Evolutionary conservation across 2,888 invertebrate genomes (phyloP).

Genomic region (Campoletis raptor): DNA sequence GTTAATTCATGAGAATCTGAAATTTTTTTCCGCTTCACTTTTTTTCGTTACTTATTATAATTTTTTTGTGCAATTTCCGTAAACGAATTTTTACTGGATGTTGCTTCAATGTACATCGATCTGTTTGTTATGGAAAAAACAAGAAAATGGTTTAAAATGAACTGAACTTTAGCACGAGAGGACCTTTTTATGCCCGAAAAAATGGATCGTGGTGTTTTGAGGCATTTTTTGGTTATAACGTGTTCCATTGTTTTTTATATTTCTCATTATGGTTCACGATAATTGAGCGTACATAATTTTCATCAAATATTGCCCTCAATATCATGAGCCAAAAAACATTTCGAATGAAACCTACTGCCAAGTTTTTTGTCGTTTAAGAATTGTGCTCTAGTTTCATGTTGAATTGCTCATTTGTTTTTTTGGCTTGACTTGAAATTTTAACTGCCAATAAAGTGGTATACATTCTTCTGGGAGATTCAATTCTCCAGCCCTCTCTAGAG

Average conservation of each 20-base stretch:
- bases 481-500: not conserved
- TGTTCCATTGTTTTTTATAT: not conserved
- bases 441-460: slow-evolving; percentile 11
- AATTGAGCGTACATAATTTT: not conserved
- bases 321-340: slow-evolving; percentile 2
- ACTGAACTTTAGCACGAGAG: no score
- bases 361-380: slow-evolving; percentile 17
- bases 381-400: not conserved
- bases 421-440: not conserved
- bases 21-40: no score
- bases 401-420: slow-evolving; percentile 21
- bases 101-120: no score
- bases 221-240: not conserved
- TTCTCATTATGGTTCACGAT: not conserved
- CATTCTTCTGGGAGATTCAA: not conserved
- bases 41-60: no score
- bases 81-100: no score
- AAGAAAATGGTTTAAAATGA: no score
- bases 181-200: no score
- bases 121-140: no score
- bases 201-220: no score
- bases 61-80: no score
- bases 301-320: slow-evolving; percentile 8
- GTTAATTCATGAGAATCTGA: no score
- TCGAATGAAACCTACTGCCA: not conserved